These are phyloP conservation scores for Aegithalos caudatus DNA, from an alignment of 2,113 vertebrate species.

Conservation along the genomic window DNA sequence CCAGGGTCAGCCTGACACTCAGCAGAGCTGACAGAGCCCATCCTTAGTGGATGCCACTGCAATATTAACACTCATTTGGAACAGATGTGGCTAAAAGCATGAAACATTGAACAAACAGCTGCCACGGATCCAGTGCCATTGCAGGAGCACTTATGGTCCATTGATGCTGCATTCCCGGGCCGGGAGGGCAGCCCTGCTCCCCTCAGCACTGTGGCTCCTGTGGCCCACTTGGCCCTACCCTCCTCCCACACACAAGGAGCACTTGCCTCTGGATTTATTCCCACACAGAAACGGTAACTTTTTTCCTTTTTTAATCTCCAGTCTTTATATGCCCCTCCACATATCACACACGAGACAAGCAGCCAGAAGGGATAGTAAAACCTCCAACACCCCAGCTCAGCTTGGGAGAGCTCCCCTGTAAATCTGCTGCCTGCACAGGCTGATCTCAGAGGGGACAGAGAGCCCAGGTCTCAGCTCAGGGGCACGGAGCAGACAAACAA, in stretches of 20 bases:
- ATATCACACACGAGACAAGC: neutral
- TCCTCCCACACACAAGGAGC: neutral
- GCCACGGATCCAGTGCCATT: slow-evolving; percentile 88
- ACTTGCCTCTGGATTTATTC: neutral
- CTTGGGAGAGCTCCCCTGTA: neutral
- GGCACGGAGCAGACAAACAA: neutral
- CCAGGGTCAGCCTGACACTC: slow-evolving; percentile 84
- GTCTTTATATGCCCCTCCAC: neutral
- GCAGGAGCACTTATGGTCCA: slow-evolving; percentile 80
- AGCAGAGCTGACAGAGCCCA: slow-evolving; percentile 91
- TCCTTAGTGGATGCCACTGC: slow-evolving; percentile 87
- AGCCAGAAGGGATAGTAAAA: neutral
- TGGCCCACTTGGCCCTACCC: neutral
- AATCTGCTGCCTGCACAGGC: rapidly evolving
- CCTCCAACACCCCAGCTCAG: neutral
- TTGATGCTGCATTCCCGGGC: slow-evolving; percentile 68
- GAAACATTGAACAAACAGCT: slow-evolving; percentile 99
- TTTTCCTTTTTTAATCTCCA: neutral
- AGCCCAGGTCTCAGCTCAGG: neutral
- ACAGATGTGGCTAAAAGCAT: slow-evolving; percentile 98
- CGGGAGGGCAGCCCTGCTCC: slow-evolving; percentile 57
- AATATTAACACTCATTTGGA: slow-evolving; percentile 98
- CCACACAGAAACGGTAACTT: neutral
- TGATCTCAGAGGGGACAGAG: neutral
- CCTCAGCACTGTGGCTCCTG: neutral